Percentiles rank a stretch among this genome's conserved stretches.
Conservation (phyloP, 2,113 vertebrate species). For the Corvus moneduloides region DNA sequence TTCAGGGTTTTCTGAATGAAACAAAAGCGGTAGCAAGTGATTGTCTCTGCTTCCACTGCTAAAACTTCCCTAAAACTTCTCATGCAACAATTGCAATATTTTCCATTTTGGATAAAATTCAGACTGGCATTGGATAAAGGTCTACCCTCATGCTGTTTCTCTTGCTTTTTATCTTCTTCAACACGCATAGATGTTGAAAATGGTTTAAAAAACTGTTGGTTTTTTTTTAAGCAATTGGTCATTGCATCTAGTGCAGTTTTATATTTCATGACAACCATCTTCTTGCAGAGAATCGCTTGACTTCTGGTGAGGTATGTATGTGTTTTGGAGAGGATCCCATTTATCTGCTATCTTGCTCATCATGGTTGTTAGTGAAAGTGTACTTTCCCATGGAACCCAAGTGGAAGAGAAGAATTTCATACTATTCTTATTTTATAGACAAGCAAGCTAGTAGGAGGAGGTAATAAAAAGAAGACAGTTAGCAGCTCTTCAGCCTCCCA, state of each 20-base stretch:
- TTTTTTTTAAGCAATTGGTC: neutral
- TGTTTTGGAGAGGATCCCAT: neutral
- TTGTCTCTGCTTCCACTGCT: neutral
- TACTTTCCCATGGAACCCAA: neutral
- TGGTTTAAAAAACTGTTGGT: neutral
- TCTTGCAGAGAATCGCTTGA: neutral
- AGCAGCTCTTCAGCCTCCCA: neutral
- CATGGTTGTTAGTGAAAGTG: fast-evolving
- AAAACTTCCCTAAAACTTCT: neutral
- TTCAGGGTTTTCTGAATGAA: neutral
- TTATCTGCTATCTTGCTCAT: neutral
- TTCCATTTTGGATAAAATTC: neutral
- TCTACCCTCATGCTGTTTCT: neutral
- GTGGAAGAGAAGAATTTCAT: neutral
- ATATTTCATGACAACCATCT: neutral
- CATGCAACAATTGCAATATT: neutral
- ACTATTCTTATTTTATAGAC: neutral
- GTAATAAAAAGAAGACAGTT: neutral
- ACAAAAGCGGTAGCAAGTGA: neutral
- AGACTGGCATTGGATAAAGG: fast-evolving
- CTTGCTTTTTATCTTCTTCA: neutral
- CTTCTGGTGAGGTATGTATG: neutral
- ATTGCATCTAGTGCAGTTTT: neutral
- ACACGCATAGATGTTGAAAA: neutral
- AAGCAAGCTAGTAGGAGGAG: neutral